These are phyloP conservation scores for Epizoanthus stellaris DNA, from an alignment of 92 coral and sea anemone species.

Conservation along the genomic window DNA sequence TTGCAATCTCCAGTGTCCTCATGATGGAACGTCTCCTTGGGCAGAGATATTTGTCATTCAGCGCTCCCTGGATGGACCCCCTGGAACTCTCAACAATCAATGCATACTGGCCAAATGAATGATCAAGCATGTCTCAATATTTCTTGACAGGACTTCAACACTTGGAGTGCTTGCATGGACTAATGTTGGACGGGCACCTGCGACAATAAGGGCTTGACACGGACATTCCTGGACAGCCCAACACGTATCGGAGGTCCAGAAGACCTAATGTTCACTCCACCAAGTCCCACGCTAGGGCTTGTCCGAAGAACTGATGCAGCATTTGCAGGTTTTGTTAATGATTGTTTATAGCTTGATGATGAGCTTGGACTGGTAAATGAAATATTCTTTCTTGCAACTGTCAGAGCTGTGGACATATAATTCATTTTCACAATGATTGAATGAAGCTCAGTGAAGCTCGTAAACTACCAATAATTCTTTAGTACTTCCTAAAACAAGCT, in stretches of 20 bases:
- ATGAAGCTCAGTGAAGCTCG: not conserved
- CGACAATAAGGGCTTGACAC: slow-evolving; percentile 87
- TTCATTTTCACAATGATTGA: not conserved
- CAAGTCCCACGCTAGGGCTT: slow-evolving; percentile 74
- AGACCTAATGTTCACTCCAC: slow-evolving; percentile 75
- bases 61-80: too few relatives aligned
- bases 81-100: too few relatives aligned
- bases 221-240: slow-evolving; percentile 93
- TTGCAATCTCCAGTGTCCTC: too few relatives aligned
- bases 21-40: too few relatives aligned
- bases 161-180: not conserved
- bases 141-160: too few relatives aligned
- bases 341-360: not conserved
- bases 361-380: slow-evolving; percentile 24
- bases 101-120: too few relatives aligned
- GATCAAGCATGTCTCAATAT: too few relatives aligned
- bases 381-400: not conserved
- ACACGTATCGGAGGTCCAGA: slow-evolving; percentile 87
- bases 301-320: slow-evolving; percentile 49
- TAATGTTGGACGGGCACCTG: slow-evolving; percentile 72
- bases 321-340: slow-evolving; percentile 2
- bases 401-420: not conserved
- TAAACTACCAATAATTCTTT: too few relatives aligned
- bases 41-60: too few relatives aligned
- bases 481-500: too few relatives aligned